Conservation (phyloP, 35 echinoderm and acorn worm genomes). For the Acanthaster planci region DNA sequence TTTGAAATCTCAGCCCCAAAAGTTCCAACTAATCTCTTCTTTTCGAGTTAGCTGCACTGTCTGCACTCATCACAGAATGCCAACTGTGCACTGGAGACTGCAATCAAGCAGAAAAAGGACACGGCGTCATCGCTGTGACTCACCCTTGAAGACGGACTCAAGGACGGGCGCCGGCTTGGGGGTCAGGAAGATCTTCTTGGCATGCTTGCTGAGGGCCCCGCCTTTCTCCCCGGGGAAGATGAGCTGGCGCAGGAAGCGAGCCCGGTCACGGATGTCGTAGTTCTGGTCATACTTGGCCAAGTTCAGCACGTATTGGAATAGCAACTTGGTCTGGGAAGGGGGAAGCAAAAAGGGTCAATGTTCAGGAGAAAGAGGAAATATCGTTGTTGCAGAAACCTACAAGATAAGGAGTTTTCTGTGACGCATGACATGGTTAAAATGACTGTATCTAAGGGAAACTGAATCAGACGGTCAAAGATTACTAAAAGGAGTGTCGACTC, state of each 20-base stretch:
- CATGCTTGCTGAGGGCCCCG: constrained; percentile 91
- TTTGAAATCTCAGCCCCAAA: too few relatives aligned
- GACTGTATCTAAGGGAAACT: too few relatives aligned
- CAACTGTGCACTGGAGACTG: not conserved
- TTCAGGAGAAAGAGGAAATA: too few relatives aligned
- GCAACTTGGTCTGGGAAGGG: constrained; percentile 78
- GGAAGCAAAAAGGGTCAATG: not conserved
- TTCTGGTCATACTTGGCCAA: constrained; percentile 99
- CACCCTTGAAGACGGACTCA: constrained; percentile 99
- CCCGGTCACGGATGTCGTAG: constrained; percentile 96
- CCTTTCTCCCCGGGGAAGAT: constrained; percentile 88
- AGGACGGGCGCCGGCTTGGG: constrained; percentile 95
- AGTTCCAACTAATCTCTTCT: too few relatives aligned
- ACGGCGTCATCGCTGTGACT: not conserved
- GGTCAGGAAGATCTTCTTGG: constrained; percentile 96
- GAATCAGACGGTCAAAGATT: too few relatives aligned
- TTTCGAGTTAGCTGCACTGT: not conserved
- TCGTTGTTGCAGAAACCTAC: too few relatives aligned
- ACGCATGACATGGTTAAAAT: too few relatives aligned
- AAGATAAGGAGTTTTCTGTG: too few relatives aligned
- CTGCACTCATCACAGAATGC: not conserved
- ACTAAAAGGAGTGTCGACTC: too few relatives aligned
- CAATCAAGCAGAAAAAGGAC: not conserved
- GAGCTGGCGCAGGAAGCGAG: constrained; percentile 86
- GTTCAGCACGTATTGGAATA: constrained; percentile 96